A percentile compares a stretch with the other conserved stretches of the same genome.
These are phyloP conservation scores for Trinorchestia longiramus DNA, from an alignment of 1,140 invertebrate species.

Conservation along the genomic window DNA sequence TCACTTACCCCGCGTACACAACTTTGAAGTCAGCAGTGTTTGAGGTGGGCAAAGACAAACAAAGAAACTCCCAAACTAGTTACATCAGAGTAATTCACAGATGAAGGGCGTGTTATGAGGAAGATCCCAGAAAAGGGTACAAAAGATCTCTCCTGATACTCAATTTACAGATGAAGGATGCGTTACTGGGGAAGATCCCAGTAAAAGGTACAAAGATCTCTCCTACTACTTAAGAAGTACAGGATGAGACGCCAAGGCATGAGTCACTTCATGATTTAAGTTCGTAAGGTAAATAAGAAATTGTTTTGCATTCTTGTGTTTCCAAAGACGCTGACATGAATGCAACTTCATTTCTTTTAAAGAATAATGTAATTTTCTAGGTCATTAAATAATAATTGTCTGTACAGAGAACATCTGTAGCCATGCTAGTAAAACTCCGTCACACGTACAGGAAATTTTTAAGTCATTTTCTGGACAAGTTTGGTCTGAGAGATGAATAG, in stretches of 20 bases:
- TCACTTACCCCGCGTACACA: neutral
- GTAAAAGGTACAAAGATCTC: neutral
- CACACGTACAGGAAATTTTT: too few relatives aligned
- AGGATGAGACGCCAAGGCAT: neutral
- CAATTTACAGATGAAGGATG: neutral
- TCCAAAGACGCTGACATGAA: neutral
- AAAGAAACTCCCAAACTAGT: neutral
- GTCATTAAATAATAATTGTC: too few relatives aligned
- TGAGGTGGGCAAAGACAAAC: neutral
- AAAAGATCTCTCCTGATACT: neutral
- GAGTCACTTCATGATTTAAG: neutral
- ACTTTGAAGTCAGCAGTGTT: neutral
- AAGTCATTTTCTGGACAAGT: too few relatives aligned
- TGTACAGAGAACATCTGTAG: too few relatives aligned
- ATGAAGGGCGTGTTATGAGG: neutral
- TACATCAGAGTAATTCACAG: neutral
- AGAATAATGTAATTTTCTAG: neutral
- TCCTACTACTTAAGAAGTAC: neutral
- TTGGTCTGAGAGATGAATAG: too few relatives aligned
- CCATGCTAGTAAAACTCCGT: too few relatives aligned
- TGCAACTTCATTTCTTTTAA: neutral
- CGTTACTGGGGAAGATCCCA: neutral
- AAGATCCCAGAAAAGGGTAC: neutral
- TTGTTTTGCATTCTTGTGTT: too few relatives aligned
- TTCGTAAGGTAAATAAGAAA: neutral